phyloP scores from a whole-genome alignment of 1,140 invertebrate genomes.

The Panulirus ornatus region DNA sequence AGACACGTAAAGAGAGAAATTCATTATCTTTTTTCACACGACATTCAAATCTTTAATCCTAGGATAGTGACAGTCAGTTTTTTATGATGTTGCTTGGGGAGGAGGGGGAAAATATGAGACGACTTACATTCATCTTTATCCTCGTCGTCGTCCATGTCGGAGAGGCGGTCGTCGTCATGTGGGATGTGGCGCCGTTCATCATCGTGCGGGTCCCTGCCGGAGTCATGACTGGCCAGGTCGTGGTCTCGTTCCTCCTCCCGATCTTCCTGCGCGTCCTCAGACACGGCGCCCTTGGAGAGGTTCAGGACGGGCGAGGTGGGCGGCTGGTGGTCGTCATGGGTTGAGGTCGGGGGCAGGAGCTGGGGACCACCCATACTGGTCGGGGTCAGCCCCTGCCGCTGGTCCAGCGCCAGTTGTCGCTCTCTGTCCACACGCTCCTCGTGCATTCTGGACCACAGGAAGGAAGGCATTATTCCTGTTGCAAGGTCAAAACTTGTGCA shows the following conservation, averaged over 20 bases:
- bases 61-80: too few species aligned
- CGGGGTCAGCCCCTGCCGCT: slow-evolving; percentile 66
- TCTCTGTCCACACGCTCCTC: slow-evolving; percentile 73
- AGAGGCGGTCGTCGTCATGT: slow-evolving; percentile 74
- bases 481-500: not conserved
- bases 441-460: slow-evolving; percentile 63
- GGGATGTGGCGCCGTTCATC: slow-evolving; percentile 63
- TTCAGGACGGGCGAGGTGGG: slow-evolving; percentile 70
- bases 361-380: slow-evolving; percentile 56
- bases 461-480: not conserved
- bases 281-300: slow-evolving; percentile 58
- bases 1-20: slow-evolving; percentile 14
- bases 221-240: slow-evolving; percentile 67
- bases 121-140: slow-evolving; percentile 77
- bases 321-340: slow-evolving; percentile 68
- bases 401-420: slow-evolving; percentile 66
- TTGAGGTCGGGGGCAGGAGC: slow-evolving; percentile 46
- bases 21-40: not conserved
- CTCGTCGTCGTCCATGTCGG: slow-evolving; percentile 77
- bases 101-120: not conserved
- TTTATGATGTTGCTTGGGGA: too few species aligned
- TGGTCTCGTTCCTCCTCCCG: slow-evolving; percentile 62
- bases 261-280: slow-evolving; percentile 53
- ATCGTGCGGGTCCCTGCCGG: slow-evolving; percentile 66
- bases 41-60: too few species aligned